These are phyloP conservation scores for Pyrrhia umbra DNA, from an alignment of 2,888 invertebrate genomes.

Conservation along the genomic window DNA sequence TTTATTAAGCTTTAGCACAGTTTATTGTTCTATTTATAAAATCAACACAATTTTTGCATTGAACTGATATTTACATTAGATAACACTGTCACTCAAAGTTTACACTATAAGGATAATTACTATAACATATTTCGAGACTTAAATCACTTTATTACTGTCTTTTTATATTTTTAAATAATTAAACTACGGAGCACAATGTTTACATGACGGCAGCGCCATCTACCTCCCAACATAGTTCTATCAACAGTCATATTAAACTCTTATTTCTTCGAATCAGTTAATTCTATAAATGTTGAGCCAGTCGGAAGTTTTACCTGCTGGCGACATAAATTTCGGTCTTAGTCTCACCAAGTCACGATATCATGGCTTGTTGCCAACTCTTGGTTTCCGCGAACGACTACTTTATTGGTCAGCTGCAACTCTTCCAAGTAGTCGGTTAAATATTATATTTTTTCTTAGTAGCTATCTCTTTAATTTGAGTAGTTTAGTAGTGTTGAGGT, in stretches of 20 bases:
- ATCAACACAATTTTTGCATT: too few relatives aligned
- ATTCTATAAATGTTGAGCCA: constrained; percentile 26
- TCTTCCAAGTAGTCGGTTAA: constrained; percentile 32
- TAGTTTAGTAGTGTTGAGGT: background rate
- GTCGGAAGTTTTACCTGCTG: constrained; percentile 57
- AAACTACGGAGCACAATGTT: too few relatives aligned
- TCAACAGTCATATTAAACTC: background rate
- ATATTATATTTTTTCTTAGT: constrained; percentile 33
- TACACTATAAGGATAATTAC: too few relatives aligned
- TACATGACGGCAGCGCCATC: too few relatives aligned
- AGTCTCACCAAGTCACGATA: constrained; percentile 19
- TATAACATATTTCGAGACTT: too few relatives aligned
- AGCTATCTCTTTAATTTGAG: constrained; percentile 20
- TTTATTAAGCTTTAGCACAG: too few relatives aligned
- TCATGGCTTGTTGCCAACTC: constrained; percentile 52
- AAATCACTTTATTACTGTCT: too few relatives aligned
- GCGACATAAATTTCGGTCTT: constrained; percentile 27
- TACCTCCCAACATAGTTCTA: background rate
- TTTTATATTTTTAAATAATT: too few relatives aligned
- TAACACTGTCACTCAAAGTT: too few relatives aligned
- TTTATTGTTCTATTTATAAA: too few relatives aligned
- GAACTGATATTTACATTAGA: too few relatives aligned
- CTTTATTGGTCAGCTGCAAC: constrained; percentile 41
- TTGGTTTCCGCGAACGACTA: constrained; percentile 38
- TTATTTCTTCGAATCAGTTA: constrained; percentile 32